Evolutionary conservation across 2,113 vertebrate species (phyloP).

Genomic region (Hippolais icterina): DNA sequence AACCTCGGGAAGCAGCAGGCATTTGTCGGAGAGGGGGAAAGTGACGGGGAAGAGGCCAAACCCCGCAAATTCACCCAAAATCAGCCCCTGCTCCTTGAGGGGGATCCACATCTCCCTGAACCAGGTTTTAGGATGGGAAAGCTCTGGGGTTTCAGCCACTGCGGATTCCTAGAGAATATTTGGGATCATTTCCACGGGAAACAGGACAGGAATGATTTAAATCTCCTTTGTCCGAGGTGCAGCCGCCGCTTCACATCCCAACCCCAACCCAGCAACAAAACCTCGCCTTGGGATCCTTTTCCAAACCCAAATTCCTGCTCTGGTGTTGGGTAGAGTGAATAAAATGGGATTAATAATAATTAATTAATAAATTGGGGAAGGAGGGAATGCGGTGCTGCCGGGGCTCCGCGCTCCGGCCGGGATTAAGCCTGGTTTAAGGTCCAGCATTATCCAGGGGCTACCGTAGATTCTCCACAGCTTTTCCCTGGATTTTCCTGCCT

Average conservation of each 20-base stretch:
- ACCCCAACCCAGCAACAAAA: background rate
- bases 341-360: background rate
- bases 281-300: fast-evolving
- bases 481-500: background rate
- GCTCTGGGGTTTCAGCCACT: fast-evolving
- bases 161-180: background rate
- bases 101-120: fast-evolving
- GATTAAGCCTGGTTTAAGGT: background rate
- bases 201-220: fast-evolving
- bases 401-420: fast-evolving
- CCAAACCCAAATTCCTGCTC: background rate
- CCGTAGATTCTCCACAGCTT: fast-evolving
- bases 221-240: background rate
- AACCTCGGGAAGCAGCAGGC: background rate
- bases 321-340: background rate
- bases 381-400: fast-evolving
- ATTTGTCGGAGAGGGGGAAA: background rate
- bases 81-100: background rate
- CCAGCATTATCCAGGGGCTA: fast-evolving
- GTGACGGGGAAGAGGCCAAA: background rate
- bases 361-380: fast-evolving
- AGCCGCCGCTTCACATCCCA: background rate
- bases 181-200: fast-evolving
- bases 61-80: background rate
- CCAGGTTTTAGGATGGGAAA: fast-evolving